A percentile compares a stretch with the other conserved stretches of the same genome.
phyloP scores from a whole-genome alignment of 92 coral and sea anemone species.

The Heliopora coerulea region DNA sequence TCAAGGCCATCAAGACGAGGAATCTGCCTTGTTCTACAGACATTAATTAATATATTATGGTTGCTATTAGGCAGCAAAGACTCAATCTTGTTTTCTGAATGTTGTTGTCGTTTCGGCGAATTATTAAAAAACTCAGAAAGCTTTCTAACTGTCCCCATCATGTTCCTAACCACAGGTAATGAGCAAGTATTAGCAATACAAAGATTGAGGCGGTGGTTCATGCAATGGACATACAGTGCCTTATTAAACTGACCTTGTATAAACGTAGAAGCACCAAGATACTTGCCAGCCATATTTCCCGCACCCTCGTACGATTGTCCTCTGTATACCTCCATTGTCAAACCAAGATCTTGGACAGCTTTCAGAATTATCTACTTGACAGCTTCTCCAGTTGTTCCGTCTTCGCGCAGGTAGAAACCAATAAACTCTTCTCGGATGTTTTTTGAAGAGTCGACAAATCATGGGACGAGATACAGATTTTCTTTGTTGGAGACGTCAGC shows the following conservation, averaged over 20 bases:
- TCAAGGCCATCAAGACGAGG: neutral
- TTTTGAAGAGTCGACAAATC: slow-evolving; percentile 46
- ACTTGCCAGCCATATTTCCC: slow-evolving; percentile 27
- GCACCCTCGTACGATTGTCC: slow-evolving; percentile 23
- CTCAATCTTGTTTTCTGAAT: neutral
- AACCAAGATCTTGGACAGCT: slow-evolving; percentile 6
- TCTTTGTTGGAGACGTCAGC: slow-evolving; percentile 54
- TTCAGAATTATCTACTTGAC: neutral
- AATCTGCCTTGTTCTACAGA: neutral
- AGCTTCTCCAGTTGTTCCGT: neutral
- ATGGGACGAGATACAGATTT: slow-evolving; percentile 46
- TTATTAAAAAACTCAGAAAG: neutral
- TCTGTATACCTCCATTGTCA: slow-evolving; percentile 3
- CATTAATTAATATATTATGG: neutral
- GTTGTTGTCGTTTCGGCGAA: neutral
- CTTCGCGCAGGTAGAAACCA: slow-evolving; percentile 19
- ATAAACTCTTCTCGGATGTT: slow-evolving; percentile 24
- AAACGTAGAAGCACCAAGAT: slow-evolving; percentile 6
- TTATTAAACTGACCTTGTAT: slow-evolving; percentile 1
- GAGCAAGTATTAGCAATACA: slow-evolving; percentile 15
- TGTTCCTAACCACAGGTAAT: slow-evolving; percentile 6
- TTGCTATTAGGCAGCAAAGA: neutral
- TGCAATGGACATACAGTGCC: neutral
- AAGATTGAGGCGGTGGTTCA: slow-evolving; percentile 33
- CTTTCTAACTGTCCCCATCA: neutral